These are phyloP conservation scores for Drosophila nigrodunni DNA, from an alignment of 1,140 invertebrate species.

Conservation along the genomic window DNA sequence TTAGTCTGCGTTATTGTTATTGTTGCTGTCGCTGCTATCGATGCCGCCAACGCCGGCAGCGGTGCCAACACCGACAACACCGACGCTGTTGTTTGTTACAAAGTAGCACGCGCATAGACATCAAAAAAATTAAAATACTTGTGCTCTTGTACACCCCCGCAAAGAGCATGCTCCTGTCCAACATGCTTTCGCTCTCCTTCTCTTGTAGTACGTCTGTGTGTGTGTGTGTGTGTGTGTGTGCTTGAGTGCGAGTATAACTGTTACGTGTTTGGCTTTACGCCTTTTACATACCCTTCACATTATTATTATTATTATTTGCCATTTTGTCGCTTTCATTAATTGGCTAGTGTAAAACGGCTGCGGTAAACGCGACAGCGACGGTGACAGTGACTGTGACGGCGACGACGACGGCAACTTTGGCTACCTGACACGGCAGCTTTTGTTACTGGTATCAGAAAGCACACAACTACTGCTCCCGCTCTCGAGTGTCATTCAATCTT, in stretches of 20 bases:
- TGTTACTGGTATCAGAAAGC: constrained; percentile 55
- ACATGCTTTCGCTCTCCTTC: constrained; percentile 3
- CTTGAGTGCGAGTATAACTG: constrained; percentile 13
- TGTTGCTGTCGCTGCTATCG: constrained; percentile 27
- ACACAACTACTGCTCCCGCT: constrained; percentile 3
- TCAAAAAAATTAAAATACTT: constrained; percentile 23
- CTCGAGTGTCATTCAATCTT: constrained; percentile 13
- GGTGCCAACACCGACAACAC: neutral
- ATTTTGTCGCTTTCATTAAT: constrained; percentile 81
- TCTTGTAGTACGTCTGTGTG: constrained; percentile 1
- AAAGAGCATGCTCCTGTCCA: neutral
- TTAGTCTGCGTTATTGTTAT: constrained; percentile 68
- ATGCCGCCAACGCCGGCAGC: neutral
- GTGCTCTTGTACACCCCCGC: constrained; percentile 19
- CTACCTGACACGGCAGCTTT: constrained; percentile 56
- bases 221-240: neutral
- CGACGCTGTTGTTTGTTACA: constrained; percentile 31
- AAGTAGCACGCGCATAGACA: constrained; percentile 66
- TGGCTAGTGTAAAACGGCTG: constrained; percentile 64
- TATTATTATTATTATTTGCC: constrained; percentile 65
- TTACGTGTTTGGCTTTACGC: constrained; percentile 49
- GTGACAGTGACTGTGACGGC: constrained; percentile 2
- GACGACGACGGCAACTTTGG: constrained; percentile 10
- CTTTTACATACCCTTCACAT: constrained; percentile 56
- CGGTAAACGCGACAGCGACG: constrained; percentile 9